Percentiles rank a stretch among this genome's conserved stretches.
These are phyloP conservation scores for Plumapathes pennacea DNA, from an alignment of 92 coral and sea anemone genomes.

Conservation along the genomic window DNA sequence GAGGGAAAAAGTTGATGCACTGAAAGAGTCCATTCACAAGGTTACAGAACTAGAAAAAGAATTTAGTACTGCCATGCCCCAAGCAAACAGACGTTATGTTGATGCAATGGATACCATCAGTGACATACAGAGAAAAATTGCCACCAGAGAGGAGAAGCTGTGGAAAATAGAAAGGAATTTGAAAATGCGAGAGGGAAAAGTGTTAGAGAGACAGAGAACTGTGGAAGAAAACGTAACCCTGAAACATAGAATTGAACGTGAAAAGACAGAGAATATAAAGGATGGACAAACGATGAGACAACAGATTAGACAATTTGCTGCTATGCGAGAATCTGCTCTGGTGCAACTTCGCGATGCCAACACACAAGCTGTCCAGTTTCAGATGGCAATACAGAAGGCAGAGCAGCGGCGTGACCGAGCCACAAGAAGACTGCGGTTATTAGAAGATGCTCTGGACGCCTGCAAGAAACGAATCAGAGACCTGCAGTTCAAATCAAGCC, in stretches of 20 bases:
- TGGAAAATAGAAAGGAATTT: conserved; percentile 57
- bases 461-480: conserved; percentile 59
- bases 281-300: conserved; percentile 49
- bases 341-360: conserved; percentile 50
- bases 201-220: conserved; percentile 37
- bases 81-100: conserved; percentile 62
- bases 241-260: conserved; percentile 44
- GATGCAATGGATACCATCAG: conserved; percentile 44
- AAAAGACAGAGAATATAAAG: conserved; percentile 48
- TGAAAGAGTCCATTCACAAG: conserved; percentile 66
- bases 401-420: conserved; percentile 59
- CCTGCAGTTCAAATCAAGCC: conserved; percentile 16
- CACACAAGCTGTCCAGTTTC: conserved; percentile 26
- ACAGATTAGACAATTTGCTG: conserved; percentile 59
- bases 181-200: conserved; percentile 35
- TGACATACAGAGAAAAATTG: conserved; percentile 60
- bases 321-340: conserved; percentile 63
- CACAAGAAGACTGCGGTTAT: conserved; percentile 45
- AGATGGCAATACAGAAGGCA: conserved; percentile 55
- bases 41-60: conserved; percentile 56
- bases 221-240: conserved; percentile 57
- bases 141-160: conserved; percentile 66
- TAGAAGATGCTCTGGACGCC: conserved; percentile 65
- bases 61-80: conserved; percentile 50
- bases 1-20: conserved; percentile 71